A percentile compares a stretch with the other conserved stretches of the same genome.
Evolutionary conservation across 2,888 invertebrate genomes (phyloP).

Genomic region (Embidobia sp.): DNA sequence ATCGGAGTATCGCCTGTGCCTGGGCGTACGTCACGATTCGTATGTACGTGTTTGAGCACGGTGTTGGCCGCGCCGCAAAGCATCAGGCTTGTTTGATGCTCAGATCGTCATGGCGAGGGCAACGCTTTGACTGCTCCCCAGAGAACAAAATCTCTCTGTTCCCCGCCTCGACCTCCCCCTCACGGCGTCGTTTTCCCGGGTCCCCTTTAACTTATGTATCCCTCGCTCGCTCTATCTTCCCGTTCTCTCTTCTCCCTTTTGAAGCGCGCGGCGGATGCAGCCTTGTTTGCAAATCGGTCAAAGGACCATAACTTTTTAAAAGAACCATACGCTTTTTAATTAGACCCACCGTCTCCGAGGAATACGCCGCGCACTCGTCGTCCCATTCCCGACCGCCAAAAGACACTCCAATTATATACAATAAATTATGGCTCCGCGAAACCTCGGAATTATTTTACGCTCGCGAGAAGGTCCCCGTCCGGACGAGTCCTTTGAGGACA

Average conservation of each 20-base stretch:
- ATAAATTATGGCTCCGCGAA: constrained; percentile 29
- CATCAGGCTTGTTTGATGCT: constrained; percentile 78
- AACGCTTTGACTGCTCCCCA: constrained; percentile 81
- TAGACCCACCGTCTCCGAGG: constrained; percentile 68
- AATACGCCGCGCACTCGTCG: constrained; percentile 25
- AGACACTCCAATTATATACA: constrained; percentile 45
- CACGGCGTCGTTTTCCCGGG: constrained; percentile 57
- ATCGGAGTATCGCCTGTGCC: constrained; percentile 63
- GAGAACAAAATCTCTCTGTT: constrained; percentile 80
- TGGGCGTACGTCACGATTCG: constrained; percentile 55
- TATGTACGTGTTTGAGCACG: constrained; percentile 48
- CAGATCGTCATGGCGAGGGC: constrained; percentile 78
- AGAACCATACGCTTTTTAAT: constrained; percentile 75
- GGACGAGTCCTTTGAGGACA: no score
- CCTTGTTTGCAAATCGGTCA: constrained; percentile 77
- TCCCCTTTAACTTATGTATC: constrained; percentile 61
- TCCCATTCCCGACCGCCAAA: constrained; percentile 17
- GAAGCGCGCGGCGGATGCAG: constrained; percentile 67
- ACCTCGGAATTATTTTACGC: no score
- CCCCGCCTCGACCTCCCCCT: constrained; percentile 63
- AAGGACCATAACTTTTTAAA: constrained; percentile 72
- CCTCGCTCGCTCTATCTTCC: constrained; percentile 59
- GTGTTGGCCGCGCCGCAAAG: constrained; percentile 71
- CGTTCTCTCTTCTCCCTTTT: constrained; percentile 64
- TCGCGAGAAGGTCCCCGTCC: no score